Percentiles rank a stretch among this genome's conserved stretches.
These are phyloP conservation scores for Porites lobata DNA, from an alignment of 92 coral and sea anemone species.

Conservation along the genomic window DNA sequence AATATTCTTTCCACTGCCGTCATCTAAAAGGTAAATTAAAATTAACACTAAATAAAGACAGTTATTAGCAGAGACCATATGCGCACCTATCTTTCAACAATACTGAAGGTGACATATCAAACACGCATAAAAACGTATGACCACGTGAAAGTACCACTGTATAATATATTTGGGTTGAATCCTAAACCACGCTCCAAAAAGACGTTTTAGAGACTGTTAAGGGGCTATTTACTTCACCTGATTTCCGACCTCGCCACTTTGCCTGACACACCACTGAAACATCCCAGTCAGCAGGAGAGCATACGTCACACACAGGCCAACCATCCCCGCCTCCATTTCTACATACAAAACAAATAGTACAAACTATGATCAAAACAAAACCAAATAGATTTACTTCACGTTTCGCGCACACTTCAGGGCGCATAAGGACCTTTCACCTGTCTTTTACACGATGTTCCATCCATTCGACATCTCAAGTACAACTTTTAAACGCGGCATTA, in stretches of 20 bases:
- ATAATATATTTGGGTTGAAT: background rate
- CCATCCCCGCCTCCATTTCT: constrained; percentile 87
- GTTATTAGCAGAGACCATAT: no score
- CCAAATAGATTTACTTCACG: no score
- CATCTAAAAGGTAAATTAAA: constrained; percentile 69
- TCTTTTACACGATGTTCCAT: no score
- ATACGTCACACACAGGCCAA: constrained; percentile 88
- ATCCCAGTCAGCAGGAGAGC: constrained; percentile 85
- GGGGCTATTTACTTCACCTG: constrained; percentile 64
- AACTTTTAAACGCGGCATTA: no score
- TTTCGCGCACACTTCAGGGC: no score
- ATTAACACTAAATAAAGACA: no score
- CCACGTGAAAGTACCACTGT: no score
- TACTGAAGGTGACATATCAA: no score
- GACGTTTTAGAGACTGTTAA: background rate
- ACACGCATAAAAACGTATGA: no score
- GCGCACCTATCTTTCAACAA: no score
- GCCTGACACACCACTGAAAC: constrained; percentile 96
- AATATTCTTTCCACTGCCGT: constrained; percentile 94
- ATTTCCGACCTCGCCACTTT: constrained; percentile 94
- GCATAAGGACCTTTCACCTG: no score
- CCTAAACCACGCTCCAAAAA: background rate
- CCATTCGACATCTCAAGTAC: no score
- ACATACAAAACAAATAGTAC: background rate
- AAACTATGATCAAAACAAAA: background rate